These are phyloP conservation scores for Clarias platycephalus DNA, from an alignment of 2,797 vertebrate genomes.

Conservation along the genomic window DNA sequence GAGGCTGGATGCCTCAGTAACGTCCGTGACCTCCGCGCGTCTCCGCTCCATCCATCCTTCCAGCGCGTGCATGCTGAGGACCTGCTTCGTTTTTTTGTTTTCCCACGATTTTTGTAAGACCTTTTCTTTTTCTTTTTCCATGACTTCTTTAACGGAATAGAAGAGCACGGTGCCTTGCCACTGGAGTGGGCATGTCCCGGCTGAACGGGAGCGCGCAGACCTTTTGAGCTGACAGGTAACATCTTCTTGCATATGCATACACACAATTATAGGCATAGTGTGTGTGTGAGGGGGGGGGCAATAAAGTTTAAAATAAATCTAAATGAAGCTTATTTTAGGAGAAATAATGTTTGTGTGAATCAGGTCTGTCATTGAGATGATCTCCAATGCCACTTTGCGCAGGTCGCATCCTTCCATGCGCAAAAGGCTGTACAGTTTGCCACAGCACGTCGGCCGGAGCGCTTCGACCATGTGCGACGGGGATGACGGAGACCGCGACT, in stretches of 20 bases:
- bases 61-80: constrained; percentile 43
- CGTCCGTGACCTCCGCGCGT: constrained; percentile 71
- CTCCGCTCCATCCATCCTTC: constrained; percentile 52
- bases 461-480: constrained; percentile 91
- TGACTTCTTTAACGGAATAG: constrained; percentile 70
- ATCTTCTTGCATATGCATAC: constrained; percentile 52
- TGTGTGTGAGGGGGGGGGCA: constrained; percentile 16
- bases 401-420: constrained; percentile 96
- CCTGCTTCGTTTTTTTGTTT: constrained; percentile 58
- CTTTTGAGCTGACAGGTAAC: constrained; percentile 70
- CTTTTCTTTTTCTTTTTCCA: constrained; percentile 52
- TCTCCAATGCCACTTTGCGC: constrained; percentile 84
- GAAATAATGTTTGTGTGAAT: background rate
- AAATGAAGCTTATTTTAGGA: background rate
- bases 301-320: constrained; percentile 22
- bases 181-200: constrained; percentile 65
- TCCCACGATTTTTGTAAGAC: constrained; percentile 60
- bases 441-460: constrained; percentile 92
- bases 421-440: constrained; percentile 98
- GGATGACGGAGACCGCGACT: constrained; percentile 84
- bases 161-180: constrained; percentile 66
- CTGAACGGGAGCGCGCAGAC: constrained; percentile 49
- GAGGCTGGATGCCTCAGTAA: constrained; percentile 65
- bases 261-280: background rate
- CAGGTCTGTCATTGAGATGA: constrained; percentile 46